Conservation (phyloP, 2,797 vertebrate genomes). For the Cyclura pinguis region DNA sequence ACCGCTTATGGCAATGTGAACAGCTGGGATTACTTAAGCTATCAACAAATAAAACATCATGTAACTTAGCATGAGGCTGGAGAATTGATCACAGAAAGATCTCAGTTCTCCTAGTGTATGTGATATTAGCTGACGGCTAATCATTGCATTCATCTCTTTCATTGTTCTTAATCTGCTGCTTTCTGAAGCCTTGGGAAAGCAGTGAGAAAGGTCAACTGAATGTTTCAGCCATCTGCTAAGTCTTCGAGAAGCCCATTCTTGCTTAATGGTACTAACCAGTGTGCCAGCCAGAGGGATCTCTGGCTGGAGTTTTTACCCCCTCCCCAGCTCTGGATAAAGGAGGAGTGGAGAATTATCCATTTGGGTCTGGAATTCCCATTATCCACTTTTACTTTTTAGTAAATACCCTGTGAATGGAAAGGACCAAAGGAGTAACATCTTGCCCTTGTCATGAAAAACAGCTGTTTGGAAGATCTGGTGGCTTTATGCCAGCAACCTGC, state of each 20-base stretch:
- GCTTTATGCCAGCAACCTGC: too few species aligned
- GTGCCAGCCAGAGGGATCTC: too few species aligned
- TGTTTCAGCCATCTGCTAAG: background rate
- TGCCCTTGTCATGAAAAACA: too few species aligned
- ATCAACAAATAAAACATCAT: slow-evolving; percentile 41
- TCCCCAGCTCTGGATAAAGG: too few species aligned
- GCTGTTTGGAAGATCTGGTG: too few species aligned
- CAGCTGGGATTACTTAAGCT: slow-evolving; percentile 54
- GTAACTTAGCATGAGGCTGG: slow-evolving; percentile 32
- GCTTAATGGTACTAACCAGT: background rate
- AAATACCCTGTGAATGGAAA: too few species aligned
- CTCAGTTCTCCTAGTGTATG: background rate
- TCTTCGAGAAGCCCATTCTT: background rate
- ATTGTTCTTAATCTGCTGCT: background rate
- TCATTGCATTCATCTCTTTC: background rate
- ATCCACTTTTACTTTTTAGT: too few species aligned
- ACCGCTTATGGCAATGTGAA: slow-evolving; percentile 57
- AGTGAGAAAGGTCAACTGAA: background rate
- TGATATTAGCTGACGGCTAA: background rate
- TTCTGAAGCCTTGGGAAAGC: background rate
- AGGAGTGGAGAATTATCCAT: too few species aligned
- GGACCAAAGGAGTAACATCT: too few species aligned
- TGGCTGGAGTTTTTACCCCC: too few species aligned
- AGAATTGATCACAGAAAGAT: background rate
- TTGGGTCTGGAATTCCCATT: too few species aligned